Evolutionary conservation across 1,140 invertebrate species (phyloP).

Genomic region (Coelopa frigida): DNA sequence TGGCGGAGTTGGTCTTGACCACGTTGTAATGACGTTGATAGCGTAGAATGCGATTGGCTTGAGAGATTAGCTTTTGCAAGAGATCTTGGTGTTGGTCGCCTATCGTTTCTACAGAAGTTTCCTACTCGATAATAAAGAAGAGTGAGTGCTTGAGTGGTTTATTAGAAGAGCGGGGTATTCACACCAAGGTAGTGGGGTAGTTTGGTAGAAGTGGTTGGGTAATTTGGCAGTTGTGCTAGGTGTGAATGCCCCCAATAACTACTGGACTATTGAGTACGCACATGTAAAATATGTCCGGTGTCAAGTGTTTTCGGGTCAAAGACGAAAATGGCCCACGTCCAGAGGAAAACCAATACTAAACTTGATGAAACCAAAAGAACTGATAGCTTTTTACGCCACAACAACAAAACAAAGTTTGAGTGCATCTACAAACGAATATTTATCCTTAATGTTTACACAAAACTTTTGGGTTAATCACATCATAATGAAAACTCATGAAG

Average conservation of each 20-base stretch:
- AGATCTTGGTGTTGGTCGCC: constrained; percentile 31
- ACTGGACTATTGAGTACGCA: not conserved
- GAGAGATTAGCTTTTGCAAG: constrained; percentile 40
- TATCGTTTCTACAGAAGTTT: too few species aligned
- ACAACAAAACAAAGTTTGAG: constrained; percentile 36
- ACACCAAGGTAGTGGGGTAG: too few species aligned
- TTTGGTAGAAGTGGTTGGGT: too few species aligned
- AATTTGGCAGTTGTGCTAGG: too few species aligned
- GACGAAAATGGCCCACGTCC: constrained; percentile 39
- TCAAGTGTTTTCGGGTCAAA: not conserved
- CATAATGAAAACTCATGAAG: too few species aligned
- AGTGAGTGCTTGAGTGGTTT: too few species aligned
- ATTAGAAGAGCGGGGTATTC: too few species aligned
- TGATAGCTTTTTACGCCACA: constrained; percentile 42
- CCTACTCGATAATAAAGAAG: too few species aligned
- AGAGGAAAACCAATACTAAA: constrained; percentile 30
- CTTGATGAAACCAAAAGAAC: constrained; percentile 29
- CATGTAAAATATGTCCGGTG: constrained; percentile 2
- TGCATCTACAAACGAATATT: constrained; percentile 28
- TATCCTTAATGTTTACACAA: not conserved
- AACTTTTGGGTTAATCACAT: too few species aligned
- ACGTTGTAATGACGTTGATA: constrained; percentile 24
- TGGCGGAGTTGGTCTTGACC: too few species aligned
- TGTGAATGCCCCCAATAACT: too few species aligned
- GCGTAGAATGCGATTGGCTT: constrained; percentile 36